A percentile compares a stretch with the other conserved stretches of the same genome.
phyloP scores from a whole-genome alignment of 2,888 invertebrate species.

The Petrolisthes cinctipes region DNA sequence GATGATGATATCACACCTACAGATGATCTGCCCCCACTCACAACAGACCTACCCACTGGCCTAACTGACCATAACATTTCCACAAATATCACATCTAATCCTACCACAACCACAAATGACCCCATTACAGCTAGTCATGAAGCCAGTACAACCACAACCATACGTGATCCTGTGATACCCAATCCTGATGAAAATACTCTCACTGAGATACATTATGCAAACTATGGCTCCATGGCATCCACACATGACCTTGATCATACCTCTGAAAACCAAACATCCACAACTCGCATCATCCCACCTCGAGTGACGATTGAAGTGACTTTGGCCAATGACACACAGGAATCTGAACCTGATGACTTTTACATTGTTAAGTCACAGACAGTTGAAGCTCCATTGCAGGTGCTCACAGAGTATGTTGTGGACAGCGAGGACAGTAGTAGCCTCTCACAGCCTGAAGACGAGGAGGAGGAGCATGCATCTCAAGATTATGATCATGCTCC shows the following conservation, averaged over 20 bases:
- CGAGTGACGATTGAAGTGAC: constrained; percentile 37
- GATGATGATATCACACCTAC: too few species aligned
- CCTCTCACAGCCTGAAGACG: not conserved
- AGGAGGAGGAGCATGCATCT: not conserved
- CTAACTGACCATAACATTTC: too few species aligned
- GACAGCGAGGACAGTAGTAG: constrained; percentile 42
- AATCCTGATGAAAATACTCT: too few species aligned
- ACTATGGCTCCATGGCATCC: too few species aligned
- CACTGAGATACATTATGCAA: too few species aligned
- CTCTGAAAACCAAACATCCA: not conserved
- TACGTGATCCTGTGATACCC: not conserved
- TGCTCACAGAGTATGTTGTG: constrained; percentile 40
- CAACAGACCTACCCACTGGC: too few species aligned
- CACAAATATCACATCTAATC: not conserved
- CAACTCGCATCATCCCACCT: not conserved
- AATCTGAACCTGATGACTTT: constrained; percentile 38
- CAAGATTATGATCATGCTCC: not conserved
- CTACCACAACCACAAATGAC: not conserved
- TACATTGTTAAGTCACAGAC: constrained; percentile 37
- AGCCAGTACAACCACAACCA: not conserved
- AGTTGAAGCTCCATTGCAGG: constrained; percentile 41
- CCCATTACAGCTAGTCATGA: not conserved
- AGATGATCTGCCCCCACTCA: too few species aligned
- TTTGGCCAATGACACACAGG: constrained; percentile 30
- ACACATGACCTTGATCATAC: too few species aligned